phyloP scores from a whole-genome alignment of 1,140 invertebrate genomes.

The Cydia strobilella region DNA sequence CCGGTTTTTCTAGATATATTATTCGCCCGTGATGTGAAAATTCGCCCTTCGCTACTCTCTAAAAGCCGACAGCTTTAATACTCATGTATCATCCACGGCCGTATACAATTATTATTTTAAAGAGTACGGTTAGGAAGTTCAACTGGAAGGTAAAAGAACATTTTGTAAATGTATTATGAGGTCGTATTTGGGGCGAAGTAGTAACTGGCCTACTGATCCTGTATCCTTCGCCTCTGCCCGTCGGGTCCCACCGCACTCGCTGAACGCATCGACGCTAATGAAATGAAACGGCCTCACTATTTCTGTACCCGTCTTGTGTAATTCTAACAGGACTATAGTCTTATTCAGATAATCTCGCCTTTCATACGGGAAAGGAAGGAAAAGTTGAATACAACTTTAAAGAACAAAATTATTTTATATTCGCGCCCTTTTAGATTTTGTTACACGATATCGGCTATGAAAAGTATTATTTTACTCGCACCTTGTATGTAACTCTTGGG shows the following conservation, averaged over 20 bases:
- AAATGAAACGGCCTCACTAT: constrained; percentile 17
- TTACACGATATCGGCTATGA: neutral
- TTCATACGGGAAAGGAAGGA: constrained; percentile 1
- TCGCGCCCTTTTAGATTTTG: neutral
- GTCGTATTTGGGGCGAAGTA: no score
- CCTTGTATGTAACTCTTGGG: no score
- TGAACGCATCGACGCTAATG: constrained; percentile 10
- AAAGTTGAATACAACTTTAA: neutral
- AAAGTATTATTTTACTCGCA: neutral
- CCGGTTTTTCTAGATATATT: no score
- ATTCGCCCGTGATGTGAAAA: no score
- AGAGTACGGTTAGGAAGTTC: no score
- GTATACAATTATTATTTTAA: no score
- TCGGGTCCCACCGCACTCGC: constrained; percentile 14
- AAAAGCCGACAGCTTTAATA: no score
- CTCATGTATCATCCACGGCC: no score
- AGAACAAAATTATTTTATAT: neutral
- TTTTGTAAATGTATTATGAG: no score
- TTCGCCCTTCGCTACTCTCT: no score
- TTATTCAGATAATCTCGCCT: constrained; percentile 15
- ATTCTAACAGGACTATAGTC: neutral
- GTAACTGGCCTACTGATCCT: neutral
- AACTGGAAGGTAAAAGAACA: no score
- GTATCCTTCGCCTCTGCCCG: neutral
- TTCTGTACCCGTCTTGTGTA: neutral